Base-by-base conservation (phyloP, 1,140 invertebrate species). In the Oppia nitens region DNA sequence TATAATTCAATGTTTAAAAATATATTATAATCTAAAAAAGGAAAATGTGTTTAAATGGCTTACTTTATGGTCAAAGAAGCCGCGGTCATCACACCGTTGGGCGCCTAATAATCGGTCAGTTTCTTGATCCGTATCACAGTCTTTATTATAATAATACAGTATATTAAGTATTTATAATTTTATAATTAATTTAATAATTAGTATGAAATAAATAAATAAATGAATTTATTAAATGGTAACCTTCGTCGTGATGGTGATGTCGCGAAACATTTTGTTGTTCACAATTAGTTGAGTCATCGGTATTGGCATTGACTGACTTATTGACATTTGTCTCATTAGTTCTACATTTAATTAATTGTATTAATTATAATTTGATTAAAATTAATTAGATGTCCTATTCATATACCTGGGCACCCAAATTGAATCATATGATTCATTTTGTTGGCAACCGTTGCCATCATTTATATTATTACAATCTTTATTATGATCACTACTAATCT, bases 61-160 rank as follows among this genome's bases (percentile, higher is more conserved):
- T 66, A 73, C 67, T 76, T 88, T 88, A 60, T 88, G 85, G 68
- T 89, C 86, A 66, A 85, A 90, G 71, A 88, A 90, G 62, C 85
- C 85, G 71, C 87, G 85, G 71, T 91, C 87, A 64, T 90, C 86
- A 14, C 85, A 85, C 61, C 87, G 75, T 68, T 91, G 87, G 69
- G 90, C 85, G 2, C 87, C 87, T 26, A 92, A 76, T 49, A 92
- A 73, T 65, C 87, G 75, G 72, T 92, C 88, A 20, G 88, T 92
- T 73, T 91, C 88, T 56, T 71, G 69, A 56, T 71, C 70, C 2
- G 70, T 71, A 62, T 71, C 70, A 63, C 67, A 62, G 11, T 62
- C 61, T 62, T 20, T 14, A 51, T 49, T 25, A n/a, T n/a, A n/a
- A n/a, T n/a, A n/a, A n/a, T n/a, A n/a, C n/a, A n/a, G n/a, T n/a